A percentile compares a stretch with the other conserved stretches of the same genome.
Conservation (phyloP, 2,113 vertebrate genomes). For the Trinectes maculatus region DNA sequence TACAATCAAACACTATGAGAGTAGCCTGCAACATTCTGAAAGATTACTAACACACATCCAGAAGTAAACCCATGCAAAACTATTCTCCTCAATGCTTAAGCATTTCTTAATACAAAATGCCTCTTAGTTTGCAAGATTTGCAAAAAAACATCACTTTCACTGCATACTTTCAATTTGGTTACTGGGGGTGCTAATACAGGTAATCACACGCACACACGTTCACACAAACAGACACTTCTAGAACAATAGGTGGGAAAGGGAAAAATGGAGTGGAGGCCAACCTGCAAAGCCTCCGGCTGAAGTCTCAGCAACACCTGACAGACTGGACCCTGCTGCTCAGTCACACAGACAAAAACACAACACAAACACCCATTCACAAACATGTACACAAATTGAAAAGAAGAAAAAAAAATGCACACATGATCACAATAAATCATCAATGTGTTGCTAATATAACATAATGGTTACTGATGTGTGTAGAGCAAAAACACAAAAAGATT, state of each 20-base stretch:
- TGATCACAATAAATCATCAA: conserved; percentile 24
- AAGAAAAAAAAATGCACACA: conserved; percentile 18
- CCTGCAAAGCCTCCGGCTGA: conserved; percentile 68
- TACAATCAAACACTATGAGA: no score
- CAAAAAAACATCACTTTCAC: not conserved
- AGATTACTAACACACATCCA: not conserved
- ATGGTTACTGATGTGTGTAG: not conserved
- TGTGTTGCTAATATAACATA: conserved; percentile 7
- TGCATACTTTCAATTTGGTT: not conserved
- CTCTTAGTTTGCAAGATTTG: not conserved
- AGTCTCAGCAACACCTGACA: conserved; percentile 59
- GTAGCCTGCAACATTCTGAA: no score
- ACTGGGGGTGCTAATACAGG: not conserved
- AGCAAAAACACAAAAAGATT: conserved; percentile 4
- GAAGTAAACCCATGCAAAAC: conserved; percentile 9
- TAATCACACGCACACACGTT: not conserved
- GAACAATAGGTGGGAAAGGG: not conserved
- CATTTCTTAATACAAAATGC: not conserved
- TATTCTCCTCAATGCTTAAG: not conserved
- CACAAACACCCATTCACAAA: conserved; percentile 15
- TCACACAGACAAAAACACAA: conserved; percentile 30
- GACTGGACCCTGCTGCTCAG: conserved; percentile 74
- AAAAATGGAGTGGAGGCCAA: conserved; percentile 57
- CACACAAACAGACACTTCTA: conserved; percentile 4
- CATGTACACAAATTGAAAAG: conserved; percentile 25